Evolutionary conservation across 2,888 invertebrate genomes (phyloP), one percentile per base, ranked within the genome.

Genomic region (Drosophila pseudotakahashii): DNA sequence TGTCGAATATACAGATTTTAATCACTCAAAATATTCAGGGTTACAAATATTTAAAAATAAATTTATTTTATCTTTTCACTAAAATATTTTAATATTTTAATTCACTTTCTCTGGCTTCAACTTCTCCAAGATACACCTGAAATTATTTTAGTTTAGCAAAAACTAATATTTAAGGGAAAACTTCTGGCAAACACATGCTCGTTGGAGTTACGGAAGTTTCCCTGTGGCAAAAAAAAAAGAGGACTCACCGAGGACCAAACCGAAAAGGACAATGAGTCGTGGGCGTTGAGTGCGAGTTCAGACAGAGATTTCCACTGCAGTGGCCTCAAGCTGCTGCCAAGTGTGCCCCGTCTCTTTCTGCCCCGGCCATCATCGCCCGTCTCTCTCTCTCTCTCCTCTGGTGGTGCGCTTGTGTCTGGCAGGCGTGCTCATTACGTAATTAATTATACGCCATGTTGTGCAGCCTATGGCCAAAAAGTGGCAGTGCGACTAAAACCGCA

Each of bases 401-500:
- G 42, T 48, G 13, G 48, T n/a, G n/a, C n/a, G 41, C 60, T 71
- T 77, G 60, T 61, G 67, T 72, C 76, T 74, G 72, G 58, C 76
- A 81, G 78, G 61, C 78, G 81, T 66, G 66, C 82, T 85, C 88
- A 82, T 88, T 82, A 85, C 77, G 82, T 73, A 81, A 88, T 82
- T 85, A 88, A 88, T 88, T 82, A 85, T 88, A 82, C 76, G 85
- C 73, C 85, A 76, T 68, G 76, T 76, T 79, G 77, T 75, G 66
- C 69, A 66, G 85, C 73, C 79, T 70, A 69, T 78, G 85, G 66
- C 73, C 83, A 61, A 76, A 86, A 80, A 71, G 69, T 73, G 51
- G 64, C 68, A 75, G 57, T 57, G 53, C 67, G 75, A 79, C 69
- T 75, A 66, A 71, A 72, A 76, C 82, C 79, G 55, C 77, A 81